These are phyloP conservation scores for Artibeus jamaicensis DNA, from an alignment of 2,797 vertebrate species.

Conservation along the genomic window DNA sequence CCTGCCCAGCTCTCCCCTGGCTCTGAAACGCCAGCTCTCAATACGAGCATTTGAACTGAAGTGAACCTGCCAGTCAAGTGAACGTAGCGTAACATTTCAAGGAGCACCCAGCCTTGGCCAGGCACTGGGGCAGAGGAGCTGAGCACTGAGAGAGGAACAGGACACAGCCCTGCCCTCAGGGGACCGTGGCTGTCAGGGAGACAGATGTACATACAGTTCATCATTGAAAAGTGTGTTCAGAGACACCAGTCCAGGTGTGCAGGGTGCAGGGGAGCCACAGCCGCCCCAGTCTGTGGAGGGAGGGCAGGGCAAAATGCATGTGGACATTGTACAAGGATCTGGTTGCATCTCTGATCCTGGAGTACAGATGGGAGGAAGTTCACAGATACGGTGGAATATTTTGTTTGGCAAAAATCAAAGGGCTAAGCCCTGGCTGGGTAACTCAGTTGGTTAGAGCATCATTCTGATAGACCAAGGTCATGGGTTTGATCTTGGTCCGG, in stretches of 20 bases:
- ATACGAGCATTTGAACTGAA: not conserved
- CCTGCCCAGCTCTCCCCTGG: not conserved
- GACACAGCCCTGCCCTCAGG: not conserved
- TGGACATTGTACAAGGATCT: not conserved
- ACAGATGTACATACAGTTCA: fast-evolving
- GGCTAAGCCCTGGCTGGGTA: not conserved
- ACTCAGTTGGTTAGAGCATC: not conserved
- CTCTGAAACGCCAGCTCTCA: fast-evolving
- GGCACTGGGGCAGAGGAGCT: not conserved
- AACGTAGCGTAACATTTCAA: not conserved
- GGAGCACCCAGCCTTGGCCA: not conserved
- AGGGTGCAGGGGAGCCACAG: not conserved
- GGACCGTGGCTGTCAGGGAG: not conserved
- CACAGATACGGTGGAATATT: not conserved
- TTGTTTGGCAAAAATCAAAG: not conserved
- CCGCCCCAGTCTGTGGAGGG: not conserved
- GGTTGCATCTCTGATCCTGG: no score
- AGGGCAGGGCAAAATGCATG: not conserved
- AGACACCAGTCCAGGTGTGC: not conserved
- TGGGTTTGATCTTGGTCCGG: not conserved
- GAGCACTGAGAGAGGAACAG: not conserved
- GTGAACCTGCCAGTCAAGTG: not conserved
- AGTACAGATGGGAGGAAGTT: not conserved
- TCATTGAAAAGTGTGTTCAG: not conserved
- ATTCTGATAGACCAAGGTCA: not conserved